phyloP scores from a whole-genome alignment of 30 jellyfish, hydroid and myxozoan species.

The Turritopsis dohrnii region DNA sequence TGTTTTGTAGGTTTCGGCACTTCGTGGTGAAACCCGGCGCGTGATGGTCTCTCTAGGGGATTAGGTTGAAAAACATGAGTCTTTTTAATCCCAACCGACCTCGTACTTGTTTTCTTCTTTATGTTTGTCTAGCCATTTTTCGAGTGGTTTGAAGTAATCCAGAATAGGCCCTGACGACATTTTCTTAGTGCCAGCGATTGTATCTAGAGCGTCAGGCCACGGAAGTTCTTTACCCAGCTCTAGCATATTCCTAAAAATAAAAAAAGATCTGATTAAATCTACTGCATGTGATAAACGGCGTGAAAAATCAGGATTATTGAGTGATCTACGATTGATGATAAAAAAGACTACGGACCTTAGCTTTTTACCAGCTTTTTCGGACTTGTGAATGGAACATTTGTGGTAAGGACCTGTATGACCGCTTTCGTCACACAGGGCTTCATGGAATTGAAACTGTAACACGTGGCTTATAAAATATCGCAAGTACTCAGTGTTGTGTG shows the following conservation, averaged over 20 bases:
- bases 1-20: no score
- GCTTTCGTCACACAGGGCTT: constrained; percentile 67
- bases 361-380: constrained; percentile 65
- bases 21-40: no score
- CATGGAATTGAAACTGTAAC: constrained; percentile 64
- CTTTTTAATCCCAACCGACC: constrained; percentile 65
- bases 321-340: background rate
- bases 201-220: constrained; percentile 73
- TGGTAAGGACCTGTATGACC: constrained; percentile 56
- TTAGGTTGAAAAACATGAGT: no score
- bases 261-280: no score
- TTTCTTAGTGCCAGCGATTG: constrained; percentile 52
- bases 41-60: no score
- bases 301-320: no score
- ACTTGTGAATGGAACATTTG: constrained; percentile 62
- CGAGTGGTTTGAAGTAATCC: constrained; percentile 71
- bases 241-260: constrained; percentile 47
- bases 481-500: constrained; percentile 66
- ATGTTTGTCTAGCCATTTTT: constrained; percentile 73
- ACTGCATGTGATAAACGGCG: no score
- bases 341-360: constrained; percentile 32
- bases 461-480: constrained; percentile 71
- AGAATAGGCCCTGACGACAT: constrained; percentile 46
- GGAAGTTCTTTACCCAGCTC: constrained; percentile 72
- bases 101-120: constrained; percentile 53